phyloP scores from a whole-genome alignment of 2,113 vertebrate genomes.

The Parus major region DNA sequence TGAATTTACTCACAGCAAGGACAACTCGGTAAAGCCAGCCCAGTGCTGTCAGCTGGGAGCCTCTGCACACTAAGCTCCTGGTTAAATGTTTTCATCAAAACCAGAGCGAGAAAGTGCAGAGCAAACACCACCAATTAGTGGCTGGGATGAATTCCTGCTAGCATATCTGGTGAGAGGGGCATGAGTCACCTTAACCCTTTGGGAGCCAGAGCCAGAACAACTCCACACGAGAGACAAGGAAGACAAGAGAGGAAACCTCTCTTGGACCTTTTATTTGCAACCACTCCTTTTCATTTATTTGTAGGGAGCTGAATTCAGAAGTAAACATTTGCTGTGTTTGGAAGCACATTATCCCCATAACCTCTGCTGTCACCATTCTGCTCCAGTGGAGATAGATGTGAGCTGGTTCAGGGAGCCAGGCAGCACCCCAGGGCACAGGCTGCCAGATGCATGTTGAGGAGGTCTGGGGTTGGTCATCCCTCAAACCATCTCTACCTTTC shows the following conservation, averaged over 20 bases:
- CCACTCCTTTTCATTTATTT: not conserved
- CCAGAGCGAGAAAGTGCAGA: conserved; percentile 61
- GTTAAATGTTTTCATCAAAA: conserved; percentile 70
- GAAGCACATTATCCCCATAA: not conserved
- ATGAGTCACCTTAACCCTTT: conserved; percentile 65
- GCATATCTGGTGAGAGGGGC: conserved; percentile 48
- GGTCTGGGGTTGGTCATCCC: not conserved
- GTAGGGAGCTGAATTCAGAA: not conserved
- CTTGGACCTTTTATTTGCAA: not conserved
- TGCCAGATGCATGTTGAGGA: not conserved
- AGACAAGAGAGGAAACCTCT: not conserved
- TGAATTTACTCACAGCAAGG: conserved; percentile 37
- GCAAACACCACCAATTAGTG: conserved; percentile 66
- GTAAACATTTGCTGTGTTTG: fast-evolving
- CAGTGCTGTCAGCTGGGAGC: conserved; percentile 48
- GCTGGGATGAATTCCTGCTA: conserved; percentile 56
- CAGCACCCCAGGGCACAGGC: not conserved
- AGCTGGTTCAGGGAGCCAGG: not conserved
- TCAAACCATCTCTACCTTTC: not conserved
- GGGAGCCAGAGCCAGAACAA: not conserved
- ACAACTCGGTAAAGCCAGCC: not conserved
- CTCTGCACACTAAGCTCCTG: conserved; percentile 44
- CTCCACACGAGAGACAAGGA: not conserved
- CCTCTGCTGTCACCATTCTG: not conserved
- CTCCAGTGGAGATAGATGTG: not conserved